Evolutionary conservation across 1,140 invertebrate genomes (phyloP).

Genomic region (Metaphire vulgaris): DNA sequence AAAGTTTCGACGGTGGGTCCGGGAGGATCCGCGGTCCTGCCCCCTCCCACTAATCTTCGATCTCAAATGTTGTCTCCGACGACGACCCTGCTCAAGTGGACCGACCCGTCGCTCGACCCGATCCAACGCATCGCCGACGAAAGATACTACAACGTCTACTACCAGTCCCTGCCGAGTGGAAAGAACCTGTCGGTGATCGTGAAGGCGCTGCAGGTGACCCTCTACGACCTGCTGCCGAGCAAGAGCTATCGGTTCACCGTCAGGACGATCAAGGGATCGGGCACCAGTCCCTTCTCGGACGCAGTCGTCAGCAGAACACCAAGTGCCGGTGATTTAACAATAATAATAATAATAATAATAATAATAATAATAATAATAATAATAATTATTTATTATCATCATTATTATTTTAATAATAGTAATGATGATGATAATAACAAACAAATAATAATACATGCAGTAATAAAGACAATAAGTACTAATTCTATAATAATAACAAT

Average conservation of each 20-base stretch:
- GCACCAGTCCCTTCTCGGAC: conserved; percentile 17
- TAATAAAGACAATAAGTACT: too few relatives aligned
- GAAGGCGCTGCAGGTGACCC: conserved; percentile 16
- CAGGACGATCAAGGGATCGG: conserved; percentile 10
- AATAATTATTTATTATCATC: too few relatives aligned
- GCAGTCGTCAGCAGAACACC: not conserved
- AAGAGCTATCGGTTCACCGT: conserved; percentile 18
- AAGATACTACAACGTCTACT: conserved; percentile 24
- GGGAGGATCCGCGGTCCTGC: too few relatives aligned
- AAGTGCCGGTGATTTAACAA: not conserved
- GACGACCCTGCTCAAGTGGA: conserved; percentile 24
- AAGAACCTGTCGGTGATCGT: conserved; percentile 24
- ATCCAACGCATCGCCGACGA: conserved; percentile 16
- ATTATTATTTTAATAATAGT: too few relatives aligned
- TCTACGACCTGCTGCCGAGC: conserved; percentile 19
- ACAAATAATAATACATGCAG: too few relatives aligned
- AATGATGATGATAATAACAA: too few relatives aligned
- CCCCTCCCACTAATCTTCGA: conserved; percentile 17
- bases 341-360: conserved; percentile 4
- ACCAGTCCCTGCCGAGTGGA: not conserved
- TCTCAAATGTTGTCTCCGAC: conserved; percentile 20
- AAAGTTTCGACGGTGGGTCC: too few relatives aligned
- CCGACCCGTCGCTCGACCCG: conserved; percentile 21
- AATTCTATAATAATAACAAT: too few relatives aligned
- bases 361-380: too few relatives aligned